Evolutionary conservation across 2,113 vertebrate species (phyloP), one percentile per base, ranked within the genome.

Genomic region (Limanda limanda): DNA sequence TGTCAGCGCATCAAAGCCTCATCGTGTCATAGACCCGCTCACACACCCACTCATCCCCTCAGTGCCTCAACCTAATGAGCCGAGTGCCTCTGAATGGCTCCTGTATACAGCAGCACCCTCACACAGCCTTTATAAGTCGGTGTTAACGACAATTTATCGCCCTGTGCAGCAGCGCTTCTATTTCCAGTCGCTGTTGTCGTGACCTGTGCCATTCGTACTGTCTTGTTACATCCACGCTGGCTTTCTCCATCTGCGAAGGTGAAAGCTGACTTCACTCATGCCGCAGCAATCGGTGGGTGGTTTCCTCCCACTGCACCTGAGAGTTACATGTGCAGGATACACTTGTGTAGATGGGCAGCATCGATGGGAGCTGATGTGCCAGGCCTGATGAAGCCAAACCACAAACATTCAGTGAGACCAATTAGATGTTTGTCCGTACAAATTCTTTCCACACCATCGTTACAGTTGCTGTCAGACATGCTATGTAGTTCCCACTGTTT

Each of bases 11-110:
- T 90, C 90, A 91, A 92, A 92, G 82, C 73, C 45, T 82, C 65
- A 71, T 80, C 71, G 24, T 88, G 88, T 89, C 86, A 68, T 47
- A 83, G 78, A 74, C 81, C 78, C 24, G 67, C 84, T 88, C 83
- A 73, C 82, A 79, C 88, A 75, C 85, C 85, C 77, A 87, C 85
- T 92, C 85, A 77, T 91, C 83, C 82, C 68, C 69, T 85, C 87
- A 81, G 81, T 90, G 74, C 80, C 72, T 90, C 83, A 82, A 80
- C 89, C 85, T 93, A 94, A 95, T 93, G 93, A 95, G 91, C 82
- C 91, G 88, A 89, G 84, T 82, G 86, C 78, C 74, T 85, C 79
- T 88, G 85, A 69, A 82, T 87, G 78, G 84, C 74, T 85, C 62
- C 23, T 1, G 64, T 81, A 75, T 24, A 65, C 75, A 72, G 48